Evolutionary conservation across 2,888 invertebrate genomes (phyloP), one percentile per base, ranked within the genome.

Genomic region (Anaspis maculata): DNA sequence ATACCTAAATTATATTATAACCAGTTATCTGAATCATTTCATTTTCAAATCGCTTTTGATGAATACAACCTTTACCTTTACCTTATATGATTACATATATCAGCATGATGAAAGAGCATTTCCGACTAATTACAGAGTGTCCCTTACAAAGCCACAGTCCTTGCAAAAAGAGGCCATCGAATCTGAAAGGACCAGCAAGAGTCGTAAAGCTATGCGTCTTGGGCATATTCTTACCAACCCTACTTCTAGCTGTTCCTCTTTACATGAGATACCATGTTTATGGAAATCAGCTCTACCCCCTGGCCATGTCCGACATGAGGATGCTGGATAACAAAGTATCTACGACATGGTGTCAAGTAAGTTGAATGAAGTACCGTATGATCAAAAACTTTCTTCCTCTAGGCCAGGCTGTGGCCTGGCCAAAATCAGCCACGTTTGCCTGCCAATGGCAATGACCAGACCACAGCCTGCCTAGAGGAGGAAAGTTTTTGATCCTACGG

Each of bases 281-380:
- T 57, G 75, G 76, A 10, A 75, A 78, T 3, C 80, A 81, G 55
- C 68, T 79, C 52, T 83, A 83, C 52, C 81, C 83, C 1, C 68
- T 84, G 56, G 77, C 79, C 13, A 76, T 80, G 64, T 81, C 83
- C 0, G 85, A 85, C 57, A 83, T 83, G 76, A 64, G 83, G 39
- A 68, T 84, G 35, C 72, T 84, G 41, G 83, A 84, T 58, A 74
- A 74, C 51, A 76, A 72, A 64, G 75, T 84, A 44, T 84, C 84
- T 1, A 81, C 84, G 1, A 79, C 77, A 11, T 85, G 85, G 85
- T 85, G 85, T 55, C 82, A 84, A 74, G 83, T 83, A 64, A 63
- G 57, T 49, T 22, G 10, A 5, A 5, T 25, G 10, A 15, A 31
- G 11, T 10, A 19, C 9, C 9, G 9, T 19, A 5, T 19, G 5